A percentile compares a stretch with the other conserved stretches of the same genome.
Evolutionary conservation across 2,888 invertebrate species (phyloP).

Genomic region (Ochropacha duplaris): DNA sequence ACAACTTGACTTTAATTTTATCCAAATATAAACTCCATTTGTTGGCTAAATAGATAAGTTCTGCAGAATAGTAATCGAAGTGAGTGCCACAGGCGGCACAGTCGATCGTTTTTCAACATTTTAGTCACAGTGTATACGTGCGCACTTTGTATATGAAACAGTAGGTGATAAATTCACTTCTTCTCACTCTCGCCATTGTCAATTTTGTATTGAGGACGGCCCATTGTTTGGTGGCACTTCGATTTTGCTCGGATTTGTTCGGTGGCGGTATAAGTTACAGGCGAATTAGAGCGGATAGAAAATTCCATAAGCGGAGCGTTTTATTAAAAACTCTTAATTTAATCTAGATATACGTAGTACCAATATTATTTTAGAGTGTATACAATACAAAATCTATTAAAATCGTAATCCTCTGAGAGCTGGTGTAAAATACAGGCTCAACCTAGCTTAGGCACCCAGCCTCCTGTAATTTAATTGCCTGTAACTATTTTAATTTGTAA

Average conservation of each 20-base stretch:
- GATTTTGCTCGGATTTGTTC: slow-evolving; percentile 78
- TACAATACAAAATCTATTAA: too few species aligned
- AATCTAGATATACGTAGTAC: too few species aligned
- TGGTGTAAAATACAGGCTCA: too few species aligned
- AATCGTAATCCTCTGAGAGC: too few species aligned
- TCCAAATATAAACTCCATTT: not conserved
- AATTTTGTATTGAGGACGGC: slow-evolving; percentile 77
- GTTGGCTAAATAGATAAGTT: not conserved
- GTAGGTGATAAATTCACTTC: slow-evolving; percentile 74
- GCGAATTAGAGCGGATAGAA: slow-evolving; percentile 3
- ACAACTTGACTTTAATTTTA: not conserved
- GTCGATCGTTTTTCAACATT: slow-evolving; percentile 52
- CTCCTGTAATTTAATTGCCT: too few species aligned
- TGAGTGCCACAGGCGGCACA: not conserved
- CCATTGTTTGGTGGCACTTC: slow-evolving; percentile 74
- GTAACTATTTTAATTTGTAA: too few species aligned
- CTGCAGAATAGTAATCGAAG: not conserved
- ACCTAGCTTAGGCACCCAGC: too few species aligned
- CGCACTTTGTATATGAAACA: slow-evolving; percentile 59
- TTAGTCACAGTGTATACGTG: slow-evolving; percentile 65
- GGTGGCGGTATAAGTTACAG: slow-evolving; percentile 25
- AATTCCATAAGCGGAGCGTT: not conserved
- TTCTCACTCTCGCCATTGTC: slow-evolving; percentile 71
- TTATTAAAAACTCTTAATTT: not conserved
- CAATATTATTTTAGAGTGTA: too few species aligned